Evolutionary conservation across 2,113 vertebrate genomes (phyloP).

Genomic region (Cottus gobio): DNA sequence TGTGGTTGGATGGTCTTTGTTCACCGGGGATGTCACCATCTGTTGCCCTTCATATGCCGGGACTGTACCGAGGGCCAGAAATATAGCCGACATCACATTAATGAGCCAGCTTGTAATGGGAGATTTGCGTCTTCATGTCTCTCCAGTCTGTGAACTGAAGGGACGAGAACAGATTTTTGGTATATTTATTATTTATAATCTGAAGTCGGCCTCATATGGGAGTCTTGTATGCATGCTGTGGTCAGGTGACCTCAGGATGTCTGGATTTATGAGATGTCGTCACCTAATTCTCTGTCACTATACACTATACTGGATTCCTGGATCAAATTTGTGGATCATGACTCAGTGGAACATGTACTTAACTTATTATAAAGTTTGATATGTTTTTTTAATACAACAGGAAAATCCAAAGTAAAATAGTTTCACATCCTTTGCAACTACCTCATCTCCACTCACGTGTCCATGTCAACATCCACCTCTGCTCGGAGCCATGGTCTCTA

Average conservation of each 20-base stretch:
- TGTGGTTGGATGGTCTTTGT: too few relatives aligned
- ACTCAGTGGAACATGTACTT: neutral
- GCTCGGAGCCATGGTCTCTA: neutral
- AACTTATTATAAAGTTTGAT: neutral
- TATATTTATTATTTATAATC: neutral
- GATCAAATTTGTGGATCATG: neutral
- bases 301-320: neutral
- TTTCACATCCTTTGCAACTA: neutral
- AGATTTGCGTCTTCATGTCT: neutral
- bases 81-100: too few relatives aligned
- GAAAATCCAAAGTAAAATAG: neutral
- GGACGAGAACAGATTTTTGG: too few relatives aligned
- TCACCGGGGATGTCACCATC: too few relatives aligned
- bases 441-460: neutral
- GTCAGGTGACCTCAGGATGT: neutral
- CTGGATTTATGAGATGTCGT: too few relatives aligned
- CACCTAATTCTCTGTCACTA: too few relatives aligned
- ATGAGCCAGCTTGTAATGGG: neutral
- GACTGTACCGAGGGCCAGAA: too few relatives aligned
- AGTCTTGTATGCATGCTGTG: neutral
- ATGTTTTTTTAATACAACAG: neutral
- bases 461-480: neutral
- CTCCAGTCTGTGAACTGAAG: neutral
- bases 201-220: neutral
- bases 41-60: too few relatives aligned